A percentile compares a stretch with the other conserved stretches of the same genome.
These are phyloP conservation scores for Scaptomyza tumidula DNA, from an alignment of 2,888 invertebrate species.

Conservation along the genomic window DNA sequence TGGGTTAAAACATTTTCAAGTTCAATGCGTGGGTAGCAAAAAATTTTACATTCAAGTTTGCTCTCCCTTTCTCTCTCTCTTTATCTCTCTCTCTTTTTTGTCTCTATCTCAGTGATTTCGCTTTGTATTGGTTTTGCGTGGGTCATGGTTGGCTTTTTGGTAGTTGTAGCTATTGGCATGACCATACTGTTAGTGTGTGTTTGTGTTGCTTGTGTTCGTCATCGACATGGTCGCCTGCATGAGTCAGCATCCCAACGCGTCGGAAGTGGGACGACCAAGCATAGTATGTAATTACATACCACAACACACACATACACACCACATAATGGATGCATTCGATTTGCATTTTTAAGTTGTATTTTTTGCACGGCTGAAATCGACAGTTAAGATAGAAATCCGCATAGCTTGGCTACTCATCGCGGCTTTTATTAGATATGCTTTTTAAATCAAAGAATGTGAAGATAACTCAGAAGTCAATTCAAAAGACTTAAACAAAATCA, in stretches of 20 bases:
- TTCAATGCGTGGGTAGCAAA: slow-evolving; percentile 69
- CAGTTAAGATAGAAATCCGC: slow-evolving; percentile 18
- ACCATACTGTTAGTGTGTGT: slow-evolving; percentile 8
- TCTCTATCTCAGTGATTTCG: slow-evolving; percentile 26
- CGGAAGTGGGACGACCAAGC: slow-evolving; percentile 68
- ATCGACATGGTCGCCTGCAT: slow-evolving; percentile 44
- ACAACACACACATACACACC: slow-evolving; percentile 3
- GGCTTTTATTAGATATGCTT: background rate
- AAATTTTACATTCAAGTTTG: slow-evolving; percentile 32
- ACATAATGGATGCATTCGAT: slow-evolving; percentile 41
- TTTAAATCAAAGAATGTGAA: background rate
- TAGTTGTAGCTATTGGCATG: slow-evolving; percentile 21
- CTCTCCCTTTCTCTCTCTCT: slow-evolving; percentile 9
- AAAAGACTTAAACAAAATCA: background rate
- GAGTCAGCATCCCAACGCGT: slow-evolving; percentile 67
- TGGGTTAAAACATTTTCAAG: slow-evolving; percentile 65
- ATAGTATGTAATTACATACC: slow-evolving; percentile 51
- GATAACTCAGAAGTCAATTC: background rate
- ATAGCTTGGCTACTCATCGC: slow-evolving; percentile 28
- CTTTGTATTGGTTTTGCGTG: slow-evolving; percentile 55
- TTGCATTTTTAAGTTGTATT: slow-evolving; percentile 53
- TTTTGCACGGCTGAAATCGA: slow-evolving; percentile 37
- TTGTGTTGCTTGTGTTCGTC: slow-evolving; percentile 60
- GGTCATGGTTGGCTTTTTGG: slow-evolving; percentile 66
- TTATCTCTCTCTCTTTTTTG: slow-evolving; percentile 7